Conservation (phyloP, 1,140 invertebrate species). For the Zaprionus ornatus region DNA sequence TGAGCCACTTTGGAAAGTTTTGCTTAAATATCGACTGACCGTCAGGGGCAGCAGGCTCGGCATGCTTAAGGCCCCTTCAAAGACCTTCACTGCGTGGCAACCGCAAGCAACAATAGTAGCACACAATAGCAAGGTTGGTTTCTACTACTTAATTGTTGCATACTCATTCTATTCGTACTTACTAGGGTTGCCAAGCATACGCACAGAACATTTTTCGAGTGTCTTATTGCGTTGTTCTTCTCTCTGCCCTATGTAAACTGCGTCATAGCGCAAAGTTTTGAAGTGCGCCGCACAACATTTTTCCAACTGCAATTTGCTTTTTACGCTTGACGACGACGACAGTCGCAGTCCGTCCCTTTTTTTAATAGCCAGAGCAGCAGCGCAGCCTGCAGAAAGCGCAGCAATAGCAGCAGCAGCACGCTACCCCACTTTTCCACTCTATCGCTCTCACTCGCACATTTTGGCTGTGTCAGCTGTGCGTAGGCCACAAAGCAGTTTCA, state of each 20-base stretch:
- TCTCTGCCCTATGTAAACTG: slow-evolving; percentile 5
- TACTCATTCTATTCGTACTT: slow-evolving; percentile 7
- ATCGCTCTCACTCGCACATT: slow-evolving; percentile 28
- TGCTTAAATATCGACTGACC: slow-evolving; percentile 18
- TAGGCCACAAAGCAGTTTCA: slow-evolving; percentile 51
- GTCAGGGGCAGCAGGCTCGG: neutral
- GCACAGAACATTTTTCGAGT: slow-evolving; percentile 7
- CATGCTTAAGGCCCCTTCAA: neutral
- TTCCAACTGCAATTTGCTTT: slow-evolving; percentile 49
- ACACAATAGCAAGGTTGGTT: slow-evolving; percentile 40
- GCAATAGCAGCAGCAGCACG: neutral
- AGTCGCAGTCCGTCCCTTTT: slow-evolving; percentile 24
- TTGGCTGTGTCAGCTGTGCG: slow-evolving; percentile 46
- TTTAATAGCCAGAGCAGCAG: neutral
- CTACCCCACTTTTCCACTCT: slow-evolving; percentile 37
- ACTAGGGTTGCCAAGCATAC: slow-evolving; percentile 21
- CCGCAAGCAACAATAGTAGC: slow-evolving; percentile 21
- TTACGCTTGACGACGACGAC: slow-evolving; percentile 34
- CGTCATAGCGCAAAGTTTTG: slow-evolving; percentile 3
- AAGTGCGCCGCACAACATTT: slow-evolving; percentile 1
- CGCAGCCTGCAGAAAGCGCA: slow-evolving; percentile 40
- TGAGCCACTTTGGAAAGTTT: slow-evolving; percentile 18
- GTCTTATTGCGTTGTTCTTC: slow-evolving; percentile 41
- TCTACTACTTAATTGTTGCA: slow-evolving; percentile 45
- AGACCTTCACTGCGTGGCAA: slow-evolving; percentile 21